phyloP scores from a whole-genome alignment of 1,140 invertebrate genomes.

The Drosophila sturtevanti region DNA sequence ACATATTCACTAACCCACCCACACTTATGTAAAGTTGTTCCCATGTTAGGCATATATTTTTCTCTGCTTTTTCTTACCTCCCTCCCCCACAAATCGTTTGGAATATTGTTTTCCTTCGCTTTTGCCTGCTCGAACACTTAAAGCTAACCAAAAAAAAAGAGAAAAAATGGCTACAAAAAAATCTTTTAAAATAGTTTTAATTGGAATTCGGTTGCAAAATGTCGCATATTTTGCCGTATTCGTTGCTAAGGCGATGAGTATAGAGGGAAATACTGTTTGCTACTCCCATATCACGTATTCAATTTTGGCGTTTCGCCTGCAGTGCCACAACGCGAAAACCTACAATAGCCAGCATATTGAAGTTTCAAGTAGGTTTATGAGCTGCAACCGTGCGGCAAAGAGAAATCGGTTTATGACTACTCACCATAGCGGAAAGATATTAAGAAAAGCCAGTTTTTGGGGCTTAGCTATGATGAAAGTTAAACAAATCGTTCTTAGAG shows the following conservation, averaged over 20 bases:
- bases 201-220: slow-evolving; percentile 73
- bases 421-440: background rate
- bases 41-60: slow-evolving; percentile 24
- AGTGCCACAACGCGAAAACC: background rate
- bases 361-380: slow-evolving; percentile 56
- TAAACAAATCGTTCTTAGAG: background rate
- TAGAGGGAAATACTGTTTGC: slow-evolving; percentile 27
- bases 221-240: slow-evolving; percentile 66
- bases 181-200: slow-evolving; percentile 61
- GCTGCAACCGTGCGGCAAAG: background rate
- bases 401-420: slow-evolving; percentile 19
- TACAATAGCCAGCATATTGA: slow-evolving; percentile 51
- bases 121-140: background rate
- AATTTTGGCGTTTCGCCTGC: slow-evolving; percentile 38
- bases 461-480: background rate
- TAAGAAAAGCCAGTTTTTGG: background rate
- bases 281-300: slow-evolving; percentile 38
- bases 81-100: slow-evolving; percentile 56
- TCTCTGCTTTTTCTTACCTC: slow-evolving; percentile 48
- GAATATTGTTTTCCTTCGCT: slow-evolving; percentile 66
- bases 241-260: slow-evolving; percentile 12
- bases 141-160: slow-evolving; percentile 2
- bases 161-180: slow-evolving; percentile 35
- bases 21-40: slow-evolving; percentile 57
- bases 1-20: background rate